Base-by-base conservation (phyloP, 37 sponge, comb jelly and placozoan species). In the Ephydatia muelleri region DNA sequence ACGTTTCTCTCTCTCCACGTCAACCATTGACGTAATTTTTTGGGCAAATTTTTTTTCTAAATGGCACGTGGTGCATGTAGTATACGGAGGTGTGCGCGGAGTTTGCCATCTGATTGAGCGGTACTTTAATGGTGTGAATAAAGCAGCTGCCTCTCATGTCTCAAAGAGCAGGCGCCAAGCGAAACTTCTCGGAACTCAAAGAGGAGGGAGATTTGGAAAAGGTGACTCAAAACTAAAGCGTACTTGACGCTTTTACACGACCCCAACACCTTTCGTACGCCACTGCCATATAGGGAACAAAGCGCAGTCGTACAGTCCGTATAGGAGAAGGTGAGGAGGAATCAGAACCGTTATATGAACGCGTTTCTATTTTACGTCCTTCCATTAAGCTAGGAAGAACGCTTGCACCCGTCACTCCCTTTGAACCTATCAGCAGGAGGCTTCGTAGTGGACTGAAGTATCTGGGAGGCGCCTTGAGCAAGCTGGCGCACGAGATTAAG, bases 1-100 rank as follows among this genome's bases (percentile, higher is more conserved):
- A 34, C 72, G 30, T 13, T 71, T 71, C 72, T 71, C 72, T 71
- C 32, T 71, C 8, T 71, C 72, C 47, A 32, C 76, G 25, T 38
- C 78, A 26, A 29, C 28, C 78, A 37, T 33, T 68, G n/a, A n/a
- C n/a, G n/a, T n/a, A n/a, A n/a, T n/a, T n/a, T n/a, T n/a, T n/a
- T n/a, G 1, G 57, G 9, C 6, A 14, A 21, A 57, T n/a, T n/a
- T n/a, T n/a, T n/a, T n/a, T n/a, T n/a, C n/a, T n/a, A n/a, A n/a
- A 4, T 57, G 57, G 57, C 57, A 57, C 57, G 57, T 57, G 57
- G 19, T 57, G 57, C 19, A 14, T 19, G 57, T 11, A 57, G 57
- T 57, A 57, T 57, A 21, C 57, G 57, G 57, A 57, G 9, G 57
- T 57, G 57, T 57, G 16, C 8, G 19, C 57, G 57, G 57, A 57